These are phyloP conservation scores for Maconellicoccus hirsutus DNA, from an alignment of 1,140 invertebrate species.

Conservation along the genomic window DNA sequence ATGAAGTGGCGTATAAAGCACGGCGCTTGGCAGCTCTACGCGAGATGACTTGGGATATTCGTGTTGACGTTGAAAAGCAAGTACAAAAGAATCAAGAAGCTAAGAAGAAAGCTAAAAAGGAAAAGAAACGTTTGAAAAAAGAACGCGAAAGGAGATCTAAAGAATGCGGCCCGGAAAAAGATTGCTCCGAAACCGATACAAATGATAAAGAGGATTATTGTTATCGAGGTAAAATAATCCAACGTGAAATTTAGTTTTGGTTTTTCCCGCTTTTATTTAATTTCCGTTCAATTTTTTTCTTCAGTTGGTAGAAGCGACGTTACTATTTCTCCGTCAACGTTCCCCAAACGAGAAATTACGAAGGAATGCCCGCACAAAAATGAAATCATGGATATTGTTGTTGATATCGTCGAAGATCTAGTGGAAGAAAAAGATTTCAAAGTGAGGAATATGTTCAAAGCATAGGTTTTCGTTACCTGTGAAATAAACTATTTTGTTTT, in stretches of 20 bases:
- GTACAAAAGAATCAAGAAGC: slow-evolving; percentile 12
- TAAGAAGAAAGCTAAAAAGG: slow-evolving; percentile 15
- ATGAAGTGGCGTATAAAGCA: slow-evolving; percentile 16
- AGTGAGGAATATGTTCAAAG: neutral
- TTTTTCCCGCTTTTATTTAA: no score
- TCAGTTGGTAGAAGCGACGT: neutral
- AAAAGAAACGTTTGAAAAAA: slow-evolving; percentile 13
- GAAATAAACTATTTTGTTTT: neutral
- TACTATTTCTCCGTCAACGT: slow-evolving; percentile 14
- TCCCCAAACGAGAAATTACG: slow-evolving; percentile 11
- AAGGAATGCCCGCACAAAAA: slow-evolving; percentile 14
- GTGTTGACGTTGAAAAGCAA: slow-evolving; percentile 7
- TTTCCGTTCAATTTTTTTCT: neutral
- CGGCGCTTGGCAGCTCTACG: neutral
- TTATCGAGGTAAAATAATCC: neutral
- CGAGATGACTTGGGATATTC: slow-evolving; percentile 14
- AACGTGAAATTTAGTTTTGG: no score
- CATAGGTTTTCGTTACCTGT: neutral
- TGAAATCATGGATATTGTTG: slow-evolving; percentile 11
- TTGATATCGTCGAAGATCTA: slow-evolving; percentile 13
- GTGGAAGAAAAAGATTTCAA: slow-evolving; percentile 15
- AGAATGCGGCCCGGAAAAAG: neutral
- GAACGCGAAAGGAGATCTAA: neutral
- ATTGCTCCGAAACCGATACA: neutral
- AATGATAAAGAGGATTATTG: slow-evolving; percentile 15